A percentile compares a stretch with the other conserved stretches of the same genome.
Conservation (phyloP, 2,113 vertebrate genomes). For the Tragelaphus imberbis region DNA sequence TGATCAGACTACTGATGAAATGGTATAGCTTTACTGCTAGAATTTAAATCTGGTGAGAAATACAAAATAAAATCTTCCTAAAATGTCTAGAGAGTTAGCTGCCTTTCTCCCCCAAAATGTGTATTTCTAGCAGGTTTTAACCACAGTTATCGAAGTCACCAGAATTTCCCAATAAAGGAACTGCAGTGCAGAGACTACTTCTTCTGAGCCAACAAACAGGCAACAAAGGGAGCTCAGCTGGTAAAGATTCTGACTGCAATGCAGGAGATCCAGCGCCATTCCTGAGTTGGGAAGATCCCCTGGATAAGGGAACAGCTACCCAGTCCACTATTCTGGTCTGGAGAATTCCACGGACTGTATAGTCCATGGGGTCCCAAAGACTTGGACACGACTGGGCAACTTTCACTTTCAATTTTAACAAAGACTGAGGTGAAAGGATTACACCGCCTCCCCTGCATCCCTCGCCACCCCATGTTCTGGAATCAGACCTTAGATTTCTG, state of each 20-base stretch:
- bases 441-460: no score
- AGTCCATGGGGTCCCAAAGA: background rate
- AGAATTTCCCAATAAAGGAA: background rate
- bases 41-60: conserved; percentile 38
- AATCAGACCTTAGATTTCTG: background rate
- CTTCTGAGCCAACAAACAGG: background rate
- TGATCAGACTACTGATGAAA: conserved; percentile 32
- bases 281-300: background rate
- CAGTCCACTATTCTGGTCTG: background rate
- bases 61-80: background rate
- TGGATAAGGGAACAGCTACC: background rate
- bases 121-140: background rate
- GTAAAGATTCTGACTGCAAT: background rate
- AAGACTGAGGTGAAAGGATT: background rate
- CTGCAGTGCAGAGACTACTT: background rate
- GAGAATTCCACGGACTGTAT: background rate
- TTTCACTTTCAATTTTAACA: background rate
- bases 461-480: background rate
- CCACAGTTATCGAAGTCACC: background rate
- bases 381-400: background rate
- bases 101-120: background rate
- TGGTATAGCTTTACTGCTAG: background rate
- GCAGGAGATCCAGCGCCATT: background rate
- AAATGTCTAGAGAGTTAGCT: background rate
- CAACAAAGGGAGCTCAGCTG: background rate